Base-by-base conservation (phyloP, 2,888 invertebrate genomes). In the Cyaniris semiargus region DNA sequence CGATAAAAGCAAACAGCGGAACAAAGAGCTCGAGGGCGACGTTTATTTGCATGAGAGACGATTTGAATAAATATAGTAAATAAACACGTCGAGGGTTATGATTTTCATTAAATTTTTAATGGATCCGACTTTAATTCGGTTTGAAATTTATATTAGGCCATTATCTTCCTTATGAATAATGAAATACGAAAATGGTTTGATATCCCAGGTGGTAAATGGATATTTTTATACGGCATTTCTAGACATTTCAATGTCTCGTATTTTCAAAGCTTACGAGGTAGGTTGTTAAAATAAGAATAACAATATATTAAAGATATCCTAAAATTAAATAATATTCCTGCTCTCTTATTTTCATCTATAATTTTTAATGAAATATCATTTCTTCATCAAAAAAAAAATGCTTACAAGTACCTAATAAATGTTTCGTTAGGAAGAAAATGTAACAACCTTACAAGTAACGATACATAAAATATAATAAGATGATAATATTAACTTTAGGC, bases 11-110 rank as follows among this genome's bases (percentile, higher is more conserved):
- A 85, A 86, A 85, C 83, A 86, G 84, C 85, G 83, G 84, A 87
- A 88, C 87, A 88, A 87, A 87, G 86, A 86, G 83, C 86, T 88
- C 86, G 87, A 86, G 85, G 83, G 85, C 85, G 85, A 87, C 85
- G 84, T 83, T 87, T 85, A 88, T 90, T 89, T 89, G 86, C 89
- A 88, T 88, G 83, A 85, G 85, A 85, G 86, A 86, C 85, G 83
- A 83, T 86, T 85, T 85, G 83, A 86, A 85, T 85, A 85, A 86
- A 85, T 84, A 86, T 85, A 83, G 82, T 84, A 84, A 83, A 84
- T 83, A 83, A 80, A 82, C 83, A 83, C 85, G 85, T 76, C 82
- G 81, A 78, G 79, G 71, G 82, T 87, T 86, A 86, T 86, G 83
- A 79, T 81, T 83, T 83, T 83, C 84, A 84, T 84, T 86, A 85